Percentiles rank a stretch among this genome's conserved stretches.
phyloP scores from a whole-genome alignment of 2,797 vertebrate species.

The Channa striata region DNA sequence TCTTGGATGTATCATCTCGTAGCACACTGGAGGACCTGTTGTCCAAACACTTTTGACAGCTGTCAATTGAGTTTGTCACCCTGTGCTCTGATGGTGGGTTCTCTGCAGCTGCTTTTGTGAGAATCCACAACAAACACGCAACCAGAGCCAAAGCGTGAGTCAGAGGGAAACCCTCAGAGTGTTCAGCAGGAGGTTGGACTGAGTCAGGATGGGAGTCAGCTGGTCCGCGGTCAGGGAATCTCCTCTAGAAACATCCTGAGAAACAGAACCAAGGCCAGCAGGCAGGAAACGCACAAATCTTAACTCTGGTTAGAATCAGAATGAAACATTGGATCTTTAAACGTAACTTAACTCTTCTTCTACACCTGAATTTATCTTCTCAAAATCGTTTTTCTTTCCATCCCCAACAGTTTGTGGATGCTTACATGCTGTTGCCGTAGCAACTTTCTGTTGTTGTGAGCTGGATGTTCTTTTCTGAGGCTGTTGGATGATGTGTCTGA shows the following conservation, averaged over 20 bases:
- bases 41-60: neutral
- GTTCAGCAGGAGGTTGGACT: neutral
- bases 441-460: neutral
- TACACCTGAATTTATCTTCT: neutral
- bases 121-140: constrained; percentile 35
- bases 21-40: too few species aligned
- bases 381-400: neutral
- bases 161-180: constrained; percentile 33
- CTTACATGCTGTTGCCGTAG: neutral
- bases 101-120: constrained; percentile 29
- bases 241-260: neutral
- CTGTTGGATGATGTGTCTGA: neutral
- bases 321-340: too few species aligned
- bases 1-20: too few species aligned
- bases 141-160: constrained; percentile 25
- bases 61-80: neutral
- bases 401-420: neutral
- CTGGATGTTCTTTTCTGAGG: too few species aligned
- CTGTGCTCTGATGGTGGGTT: neutral
- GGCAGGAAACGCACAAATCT: neutral
- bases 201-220: constrained; percentile 23
- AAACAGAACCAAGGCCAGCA: neutral
- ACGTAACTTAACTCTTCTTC: neutral
- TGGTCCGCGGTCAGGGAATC: constrained; percentile 24
- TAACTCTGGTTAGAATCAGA: too few species aligned